Evolutionary conservation across 2,888 invertebrate species (phyloP).

Genomic region (Patella pellucida): DNA sequence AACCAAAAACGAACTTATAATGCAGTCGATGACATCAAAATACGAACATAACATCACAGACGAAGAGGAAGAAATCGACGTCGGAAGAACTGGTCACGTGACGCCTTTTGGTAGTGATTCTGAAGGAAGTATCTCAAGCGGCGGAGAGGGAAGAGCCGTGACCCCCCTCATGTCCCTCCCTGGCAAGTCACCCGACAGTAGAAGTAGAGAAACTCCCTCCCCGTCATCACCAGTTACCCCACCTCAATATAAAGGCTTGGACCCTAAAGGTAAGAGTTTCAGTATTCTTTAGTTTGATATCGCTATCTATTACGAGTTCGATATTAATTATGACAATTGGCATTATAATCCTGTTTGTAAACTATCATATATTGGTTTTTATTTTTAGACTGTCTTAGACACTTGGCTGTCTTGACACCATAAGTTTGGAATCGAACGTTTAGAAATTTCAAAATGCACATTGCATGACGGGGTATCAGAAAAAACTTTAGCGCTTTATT

Average conservation of each 20-base stretch:
- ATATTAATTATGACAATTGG: too few species aligned
- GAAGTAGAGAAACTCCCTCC: not conserved
- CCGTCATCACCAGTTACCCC: not conserved
- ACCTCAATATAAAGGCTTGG: not conserved
- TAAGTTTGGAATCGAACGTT: too few species aligned
- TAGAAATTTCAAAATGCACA: too few species aligned
- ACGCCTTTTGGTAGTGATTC: not conserved
- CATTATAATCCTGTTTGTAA: too few species aligned
- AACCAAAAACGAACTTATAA: too few species aligned
- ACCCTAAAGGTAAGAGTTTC: not conserved
- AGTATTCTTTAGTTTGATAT: too few species aligned
- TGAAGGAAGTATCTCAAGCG: not conserved
- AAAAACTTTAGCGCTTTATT: too few species aligned
- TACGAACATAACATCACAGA: not conserved
- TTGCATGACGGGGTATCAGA: too few species aligned
- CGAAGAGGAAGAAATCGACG: slow-evolving; percentile 3
- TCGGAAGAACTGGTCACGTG: not conserved
- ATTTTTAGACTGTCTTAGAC: too few species aligned
- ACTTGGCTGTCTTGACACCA: too few species aligned
- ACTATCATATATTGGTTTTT: too few species aligned
- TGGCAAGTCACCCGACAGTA: not conserved
- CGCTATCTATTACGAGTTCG: too few species aligned
- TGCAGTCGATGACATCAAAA: slow-evolving; percentile 1
- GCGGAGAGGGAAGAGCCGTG: not conserved
- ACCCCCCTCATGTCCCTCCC: not conserved